Percentiles rank a stretch among this genome's conserved stretches.
These are phyloP conservation scores for Sparus aurata DNA, from an alignment of 2,797 vertebrate species.

Conservation along the genomic window DNA sequence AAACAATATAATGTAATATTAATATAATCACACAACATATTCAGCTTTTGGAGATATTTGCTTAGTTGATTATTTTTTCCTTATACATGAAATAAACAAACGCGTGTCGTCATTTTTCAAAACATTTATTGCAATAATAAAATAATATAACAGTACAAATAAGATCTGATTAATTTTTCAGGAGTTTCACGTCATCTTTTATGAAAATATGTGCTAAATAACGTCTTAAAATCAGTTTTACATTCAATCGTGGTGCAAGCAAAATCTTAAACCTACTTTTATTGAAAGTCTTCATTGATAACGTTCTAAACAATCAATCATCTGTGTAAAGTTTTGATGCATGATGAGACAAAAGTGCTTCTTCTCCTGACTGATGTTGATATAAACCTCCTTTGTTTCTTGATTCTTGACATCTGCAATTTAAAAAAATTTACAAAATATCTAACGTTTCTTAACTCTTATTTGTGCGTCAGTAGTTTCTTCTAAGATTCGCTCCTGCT, in stretches of 20 bases:
- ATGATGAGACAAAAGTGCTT: constrained; percentile 4
- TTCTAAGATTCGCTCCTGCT: constrained; percentile 37
- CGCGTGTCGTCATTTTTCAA: neutral
- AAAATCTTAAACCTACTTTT: neutral
- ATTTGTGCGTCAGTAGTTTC: neutral
- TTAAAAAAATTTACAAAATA: neutral
- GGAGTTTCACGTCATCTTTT: constrained; percentile 6
- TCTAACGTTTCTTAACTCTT: neutral
- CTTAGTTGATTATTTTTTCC: neutral
- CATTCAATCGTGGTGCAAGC: neutral
- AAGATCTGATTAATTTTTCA: neutral
- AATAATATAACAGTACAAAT: constrained; percentile 37
- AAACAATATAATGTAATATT: too few relatives aligned
- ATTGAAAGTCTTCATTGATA: too few relatives aligned
- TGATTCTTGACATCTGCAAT: neutral
- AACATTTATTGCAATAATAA: constrained; percentile 59
- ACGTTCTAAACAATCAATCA: constrained; percentile 1
- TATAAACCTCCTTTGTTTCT: neutral
- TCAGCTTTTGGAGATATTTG: neutral
- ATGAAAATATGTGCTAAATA: constrained; percentile 33
- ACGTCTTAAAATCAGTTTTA: constrained; percentile 16
- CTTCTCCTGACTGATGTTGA: neutral
- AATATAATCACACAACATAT: neutral
- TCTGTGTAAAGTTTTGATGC: neutral
- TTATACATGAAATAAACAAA: neutral